A percentile compares a stretch with the other conserved stretches of the same genome.
Evolutionary conservation across 2,797 vertebrate species (phyloP).

Genomic region (Smutsia gigantea): DNA sequence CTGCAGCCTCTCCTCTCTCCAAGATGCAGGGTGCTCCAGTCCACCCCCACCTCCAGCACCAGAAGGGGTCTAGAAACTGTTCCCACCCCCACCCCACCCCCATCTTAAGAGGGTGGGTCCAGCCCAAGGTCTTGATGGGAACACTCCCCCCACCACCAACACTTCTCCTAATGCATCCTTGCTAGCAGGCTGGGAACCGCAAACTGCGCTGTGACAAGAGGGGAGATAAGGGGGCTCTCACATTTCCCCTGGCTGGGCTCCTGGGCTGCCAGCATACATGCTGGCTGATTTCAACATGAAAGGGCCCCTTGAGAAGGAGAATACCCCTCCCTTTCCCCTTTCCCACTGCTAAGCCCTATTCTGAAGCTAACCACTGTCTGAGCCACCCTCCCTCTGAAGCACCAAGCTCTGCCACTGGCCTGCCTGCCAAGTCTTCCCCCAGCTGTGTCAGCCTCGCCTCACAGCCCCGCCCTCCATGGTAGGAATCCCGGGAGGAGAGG

Average conservation of each 20-base stretch:
- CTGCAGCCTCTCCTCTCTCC: background rate
- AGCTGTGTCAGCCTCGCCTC: conserved; percentile 37
- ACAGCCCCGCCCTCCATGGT: background rate
- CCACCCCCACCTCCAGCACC: background rate
- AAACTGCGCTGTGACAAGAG: conserved; percentile 74
- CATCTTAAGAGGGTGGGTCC: background rate
- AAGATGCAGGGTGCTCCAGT: background rate
- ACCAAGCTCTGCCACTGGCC: background rate
- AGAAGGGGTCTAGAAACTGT: background rate
- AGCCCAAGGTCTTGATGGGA: conserved; percentile 57
- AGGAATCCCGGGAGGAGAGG: background rate
- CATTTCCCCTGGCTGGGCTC: conserved; percentile 75
- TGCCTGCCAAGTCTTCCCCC: conserved; percentile 54
- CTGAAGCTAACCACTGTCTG: conserved; percentile 72
- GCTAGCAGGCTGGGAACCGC: conserved; percentile 70
- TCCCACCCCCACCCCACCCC: background rate
- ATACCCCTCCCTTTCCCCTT: conserved; percentile 52
- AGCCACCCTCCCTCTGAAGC: conserved; percentile 50
- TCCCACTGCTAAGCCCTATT: conserved; percentile 59
- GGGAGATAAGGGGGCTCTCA: conserved; percentile 80
- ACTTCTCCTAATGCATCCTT: conserved; percentile 69
- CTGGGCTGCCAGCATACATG: conserved; percentile 73
- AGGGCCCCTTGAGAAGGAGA: conserved; percentile 78
- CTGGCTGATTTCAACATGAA: conserved; percentile 81
- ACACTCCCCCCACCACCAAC: background rate